Percentiles rank a stretch among this genome's conserved stretches.
These are phyloP conservation scores for Bombus consobrinus DNA, from an alignment of 1,140 invertebrate species.

Conservation along the genomic window DNA sequence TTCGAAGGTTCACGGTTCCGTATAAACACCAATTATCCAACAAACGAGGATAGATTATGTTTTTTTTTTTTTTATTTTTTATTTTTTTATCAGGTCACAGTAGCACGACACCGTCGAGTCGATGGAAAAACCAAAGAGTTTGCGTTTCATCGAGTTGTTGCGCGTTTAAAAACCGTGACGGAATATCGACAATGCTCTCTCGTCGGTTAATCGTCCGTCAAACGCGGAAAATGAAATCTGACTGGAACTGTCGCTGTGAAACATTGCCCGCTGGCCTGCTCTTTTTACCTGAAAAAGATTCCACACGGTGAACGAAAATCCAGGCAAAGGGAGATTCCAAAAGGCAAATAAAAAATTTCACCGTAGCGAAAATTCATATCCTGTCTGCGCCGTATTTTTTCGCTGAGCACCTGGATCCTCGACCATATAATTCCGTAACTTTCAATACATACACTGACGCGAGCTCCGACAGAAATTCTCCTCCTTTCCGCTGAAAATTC, in stretches of 20 bases:
- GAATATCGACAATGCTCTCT: background rate
- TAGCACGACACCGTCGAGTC: too few relatives aligned
- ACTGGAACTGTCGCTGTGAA: background rate
- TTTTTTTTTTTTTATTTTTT: too few relatives aligned
- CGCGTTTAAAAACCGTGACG: background rate
- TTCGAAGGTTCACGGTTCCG: background rate
- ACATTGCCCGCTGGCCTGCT: background rate
- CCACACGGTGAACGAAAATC: background rate
- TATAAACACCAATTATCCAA: background rate
- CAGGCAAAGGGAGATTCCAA: background rate
- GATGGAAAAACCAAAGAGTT: background rate
- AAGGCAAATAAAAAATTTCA: conserved; percentile 32
- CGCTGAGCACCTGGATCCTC: background rate
- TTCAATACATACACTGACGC: conserved; percentile 10
- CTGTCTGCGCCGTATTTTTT: background rate
- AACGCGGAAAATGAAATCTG: conserved; percentile 13
- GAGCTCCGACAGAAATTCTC: background rate
- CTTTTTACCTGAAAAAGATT: conserved; percentile 7
- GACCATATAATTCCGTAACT: conserved; percentile 20
- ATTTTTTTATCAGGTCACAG: too few relatives aligned
- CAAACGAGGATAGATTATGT: too few relatives aligned
- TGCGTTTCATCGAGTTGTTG: background rate
- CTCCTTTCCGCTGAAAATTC: conserved; percentile 35
- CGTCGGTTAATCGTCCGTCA: background rate
- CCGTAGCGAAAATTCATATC: conserved; percentile 29